Base-by-base conservation (phyloP, 2,888 invertebrate genomes). In the Volucella inanis region DNA sequence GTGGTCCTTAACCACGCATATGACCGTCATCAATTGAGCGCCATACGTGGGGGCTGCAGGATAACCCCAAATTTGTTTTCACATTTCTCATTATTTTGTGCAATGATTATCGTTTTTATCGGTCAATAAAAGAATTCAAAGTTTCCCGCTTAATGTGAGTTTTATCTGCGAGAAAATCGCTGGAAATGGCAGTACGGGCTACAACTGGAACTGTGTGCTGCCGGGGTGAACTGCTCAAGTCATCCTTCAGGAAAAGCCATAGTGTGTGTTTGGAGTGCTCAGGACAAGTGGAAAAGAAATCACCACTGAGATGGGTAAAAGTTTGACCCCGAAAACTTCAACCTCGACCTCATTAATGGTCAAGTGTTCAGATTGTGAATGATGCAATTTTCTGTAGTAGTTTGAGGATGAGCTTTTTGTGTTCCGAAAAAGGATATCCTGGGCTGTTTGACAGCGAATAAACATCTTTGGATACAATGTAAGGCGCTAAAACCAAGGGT, bases 91-190 rank as follows among this genome's bases (percentile, higher is more conserved):
- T 84, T 84, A 84, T 84, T 84, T 79, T 59, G 71, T 70, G 70
- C 71, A 70, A 80, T 80, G 84, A 84, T 84, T 84, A 84, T 84
- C 84, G 80, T 79, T 84, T 84, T 84, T 84, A 84, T 84, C 84
- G 84, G 80, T 71, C 84, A 80, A 84, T 84, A 84, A 84, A 84
- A 79, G 84, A 84, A 84, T 84, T 80, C 79, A 80, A 79, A 84
- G 84, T 84, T 84, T 57, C 54, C 61, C 70, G 84, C 65, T 79
- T 79, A 71, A 84, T 75, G 79, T 50, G 55, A 67, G 67, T 80
- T 84, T 84, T 84, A 80, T 84, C 75, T 84, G 65, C 31, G 39
- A 61, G 80, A 67, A 84, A 84, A 84, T 80, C 84, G 71, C 80
- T 55, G 49, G 84, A 80, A 80, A 84, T 67, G 61, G 50, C 54